Evolutionary conservation across 2,888 invertebrate species (phyloP), one percentile per base, ranked within the genome.

Genomic region (Tiliacea aurago): DNA sequence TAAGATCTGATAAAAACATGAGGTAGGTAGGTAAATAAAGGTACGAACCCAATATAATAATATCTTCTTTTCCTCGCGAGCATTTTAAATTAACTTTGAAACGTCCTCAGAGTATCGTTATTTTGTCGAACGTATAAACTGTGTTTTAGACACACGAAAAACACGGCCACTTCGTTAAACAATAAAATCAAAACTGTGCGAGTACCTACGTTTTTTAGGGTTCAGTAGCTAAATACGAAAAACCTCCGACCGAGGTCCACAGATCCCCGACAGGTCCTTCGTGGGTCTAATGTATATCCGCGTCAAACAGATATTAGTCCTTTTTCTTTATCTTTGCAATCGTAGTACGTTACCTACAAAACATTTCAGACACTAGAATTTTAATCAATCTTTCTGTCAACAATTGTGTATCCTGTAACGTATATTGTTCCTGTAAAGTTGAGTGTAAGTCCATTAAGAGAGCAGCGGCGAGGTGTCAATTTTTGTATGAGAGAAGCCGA

Each of bases 31-130:
- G 11, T 37, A 47, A 9, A 37, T 5, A 63, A n/a, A n/a, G 2
- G 55, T 55, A 83, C 83, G 6, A 63, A 83, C 83, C 84, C 41
- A 53, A 72, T 28, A 73, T 55, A 65, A 51, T 61, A 72, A 68
- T 78, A 84, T 81, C 79, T 84, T 70, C 82, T 79, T 65, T 84
- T 84, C 62, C 82, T 84, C 4, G 73, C 70, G n/a, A 74, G 58
- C 84, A 84, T 84, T 59, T 81, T 72, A 63, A 72, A 55, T 55
- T 18, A 37, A 55, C 13, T 59, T 73, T 2, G 62, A 66, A 66
- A 66, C 15, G 13, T 58, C 43, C 13, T 43, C 43, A 13, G 23
- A 13, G 28, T 47, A 53, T 61, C 37, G 56, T 18, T 47, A 23
- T 41, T 33, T 67, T 20, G 33, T 43, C 64, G 59, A 76, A 59